Base-by-base conservation (phyloP, 1,140 invertebrate genomes). In the Daktulosphaira vitifoliae region DNA sequence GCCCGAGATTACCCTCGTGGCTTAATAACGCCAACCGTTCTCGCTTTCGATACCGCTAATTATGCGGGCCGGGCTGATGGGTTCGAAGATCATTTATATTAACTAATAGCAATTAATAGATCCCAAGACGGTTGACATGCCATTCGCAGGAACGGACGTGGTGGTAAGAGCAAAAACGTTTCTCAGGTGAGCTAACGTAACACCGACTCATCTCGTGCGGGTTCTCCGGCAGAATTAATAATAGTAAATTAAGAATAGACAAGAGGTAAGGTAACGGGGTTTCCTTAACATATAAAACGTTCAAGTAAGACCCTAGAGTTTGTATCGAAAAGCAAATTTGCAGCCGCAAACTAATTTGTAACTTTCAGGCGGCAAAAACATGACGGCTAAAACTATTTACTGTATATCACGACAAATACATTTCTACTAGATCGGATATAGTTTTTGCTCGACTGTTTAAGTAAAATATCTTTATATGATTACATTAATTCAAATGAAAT, bases 41-140 rank as follows among this genome's bases (percentile, higher is more conserved):
- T n/a, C 54, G 54, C 18, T 6, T 52, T 52, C 16, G 54, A 26
- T 22, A 46, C 54, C 54, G 39, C 54, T 59, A 59, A 59, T 59
- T 59, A 56, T 33, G 29, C 23, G 54, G 16, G 33, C 33, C 4
- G 54, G 29, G 5, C 54, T 15, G 54, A 23, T 15, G 52, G 33
- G 54, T 29, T 39, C 54, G 54, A 59, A 59, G 54, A 59, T 59
- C 54, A 59, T 59, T 59, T 59, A 46, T 59, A 59, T 59, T 59
- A 59, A 59, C 54, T 59, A 59, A 59, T 59, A 59, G 54, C 54
- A 46, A 59, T 59, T 59, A 59, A 59, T 59, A 59, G 54, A 59
- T 59, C 54, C 54, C 54, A 46, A 15, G 54, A 59, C 54, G 54
- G 54, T 59, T 46, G 54, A 59, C 54, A 39, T 39, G 38, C 33